Evolutionary conservation across 2,797 vertebrate genomes (phyloP), one percentile per base, ranked within the genome.

Genomic region (Chrysocyon brachyurus): DNA sequence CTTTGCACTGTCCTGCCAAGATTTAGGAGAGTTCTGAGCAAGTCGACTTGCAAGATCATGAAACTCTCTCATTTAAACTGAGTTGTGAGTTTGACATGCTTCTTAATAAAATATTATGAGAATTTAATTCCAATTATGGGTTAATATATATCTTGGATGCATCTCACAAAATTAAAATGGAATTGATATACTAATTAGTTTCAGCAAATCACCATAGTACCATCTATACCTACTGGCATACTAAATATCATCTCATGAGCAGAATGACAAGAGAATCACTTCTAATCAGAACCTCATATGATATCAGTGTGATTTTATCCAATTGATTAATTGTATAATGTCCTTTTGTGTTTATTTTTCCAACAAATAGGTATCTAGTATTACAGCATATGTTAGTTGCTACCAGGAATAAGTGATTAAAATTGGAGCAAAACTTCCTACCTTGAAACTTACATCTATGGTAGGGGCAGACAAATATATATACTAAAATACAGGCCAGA

Each of bases 141-240:
- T 16, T 95, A 79, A 90, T 70, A 75, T 63, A 75, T 79, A 84
- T 59, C 70, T 63, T 81, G 17, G 33, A 85, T 22, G 84, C 6
- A 82, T 81, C 64, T 85, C 72, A 77, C 26, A 92, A 92, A 97
- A 77, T 85, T 79, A 81, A 52, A 90, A 90, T 64, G 19, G 31
- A 94, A 92, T 77, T 78, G 46, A 81, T 84, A 87, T 24, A 75
- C 31, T 84, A 68, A 79, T 94, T 70, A 36, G 52, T 87, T 33
- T 90, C 16, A 57, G 52, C 72, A 92, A 92, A 57, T 83, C 79
- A 86, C n/a, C n/a, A 78, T 57, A 87, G 17, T 61, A 72, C 12
- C 73, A 82, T 89, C 79, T 72, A 87, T 2, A 93, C 33, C 72
- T 59, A 56, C 9, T 5, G 68, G 40, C 46, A 66, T 78, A 90